Base-by-base conservation (phyloP, 2,888 invertebrate species). In the Asteroscopus sphinx region DNA sequence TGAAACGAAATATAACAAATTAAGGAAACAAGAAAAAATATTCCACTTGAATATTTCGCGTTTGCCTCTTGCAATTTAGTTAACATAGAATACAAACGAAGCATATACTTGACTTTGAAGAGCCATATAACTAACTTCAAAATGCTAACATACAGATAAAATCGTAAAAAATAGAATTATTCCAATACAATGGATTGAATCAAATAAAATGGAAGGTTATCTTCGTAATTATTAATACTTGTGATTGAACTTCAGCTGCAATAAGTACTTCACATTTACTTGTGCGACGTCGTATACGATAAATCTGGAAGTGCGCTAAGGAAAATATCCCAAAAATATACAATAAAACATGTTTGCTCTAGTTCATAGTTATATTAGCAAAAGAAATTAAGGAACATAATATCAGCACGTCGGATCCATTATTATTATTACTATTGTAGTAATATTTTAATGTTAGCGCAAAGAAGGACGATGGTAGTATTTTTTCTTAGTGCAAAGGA, bases 251-350 rank as follows among this genome's bases (percentile, higher is more conserved):
- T 98, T 96, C 93, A 97, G 95, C 83, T 97, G 96, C 63, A 99
- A 83, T 78, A 99, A 93, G 86, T 99, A 99, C 82, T 97, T 97
- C 62, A 98, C 96, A 77, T 98, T 97, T 30, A 99, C 97, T 92
- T 99, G 99, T 9, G 98, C 98, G 32, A 97, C 96, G 88, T 99
- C 99, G 88, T 99, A 99, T 0, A 99, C 99, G 89, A 99, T 98
- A 82, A 95, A 97, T 93, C 96, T 96, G 90, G 62, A 30, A 59
- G 11, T 48, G 47, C 41, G 79, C 69, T 89, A 79, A 92, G 86
- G 81, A 88, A 87, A 81, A 37, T 60, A 61, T 56, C 21, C 2
- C 11, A 3, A 11, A n/a, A 17, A 37, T 37, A 35, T 8, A 25
- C 3, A 25, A 25, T 6, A 25, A 25, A 25, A 25, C n/a, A n/a